Conservation (phyloP, 2,888 invertebrate genomes). For the Eucriotettix oculatus region DNA sequence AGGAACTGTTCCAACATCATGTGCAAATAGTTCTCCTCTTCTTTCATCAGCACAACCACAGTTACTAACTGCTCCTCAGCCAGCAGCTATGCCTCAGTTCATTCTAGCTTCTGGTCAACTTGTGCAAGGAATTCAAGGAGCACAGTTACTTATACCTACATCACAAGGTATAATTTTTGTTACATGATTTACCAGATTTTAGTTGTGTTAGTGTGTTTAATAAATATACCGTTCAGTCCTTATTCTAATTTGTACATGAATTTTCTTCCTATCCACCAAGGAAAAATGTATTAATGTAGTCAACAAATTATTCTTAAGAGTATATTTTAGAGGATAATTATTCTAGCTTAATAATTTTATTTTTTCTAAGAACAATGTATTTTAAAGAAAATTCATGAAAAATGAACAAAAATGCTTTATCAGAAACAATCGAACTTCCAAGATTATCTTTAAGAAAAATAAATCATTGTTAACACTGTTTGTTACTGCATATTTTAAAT, state of each 20-base stretch:
- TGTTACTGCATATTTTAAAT: too few relatives aligned
- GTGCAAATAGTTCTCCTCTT: slow-evolving; percentile 3
- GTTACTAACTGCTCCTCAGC: slow-evolving; percentile 21
- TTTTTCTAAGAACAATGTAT: too few relatives aligned
- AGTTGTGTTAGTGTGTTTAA: background rate
- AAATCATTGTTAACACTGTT: too few relatives aligned
- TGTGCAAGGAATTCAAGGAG: slow-evolving; percentile 83
- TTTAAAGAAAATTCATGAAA: too few relatives aligned
- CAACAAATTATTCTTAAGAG: too few relatives aligned
- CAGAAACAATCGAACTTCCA: too few relatives aligned
- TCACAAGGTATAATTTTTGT: slow-evolving; percentile 56
- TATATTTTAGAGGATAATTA: too few relatives aligned
- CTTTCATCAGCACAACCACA: slow-evolving; percentile 32
- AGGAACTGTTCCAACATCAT: slow-evolving; percentile 9
- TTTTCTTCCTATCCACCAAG: too few relatives aligned
- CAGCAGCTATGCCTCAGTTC: slow-evolving; percentile 75
- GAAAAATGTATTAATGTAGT: too few relatives aligned
- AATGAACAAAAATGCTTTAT: too few relatives aligned
- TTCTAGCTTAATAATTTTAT: too few relatives aligned
- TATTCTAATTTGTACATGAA: background rate
- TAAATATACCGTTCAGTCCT: background rate
- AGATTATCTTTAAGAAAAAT: too few relatives aligned
- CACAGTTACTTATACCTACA: slow-evolving; percentile 86
- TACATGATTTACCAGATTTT: background rate
- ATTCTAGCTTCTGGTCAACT: slow-evolving; percentile 82